Conservation (phyloP, 1,140 invertebrate species). For the Zaprionus taronus region DNA sequence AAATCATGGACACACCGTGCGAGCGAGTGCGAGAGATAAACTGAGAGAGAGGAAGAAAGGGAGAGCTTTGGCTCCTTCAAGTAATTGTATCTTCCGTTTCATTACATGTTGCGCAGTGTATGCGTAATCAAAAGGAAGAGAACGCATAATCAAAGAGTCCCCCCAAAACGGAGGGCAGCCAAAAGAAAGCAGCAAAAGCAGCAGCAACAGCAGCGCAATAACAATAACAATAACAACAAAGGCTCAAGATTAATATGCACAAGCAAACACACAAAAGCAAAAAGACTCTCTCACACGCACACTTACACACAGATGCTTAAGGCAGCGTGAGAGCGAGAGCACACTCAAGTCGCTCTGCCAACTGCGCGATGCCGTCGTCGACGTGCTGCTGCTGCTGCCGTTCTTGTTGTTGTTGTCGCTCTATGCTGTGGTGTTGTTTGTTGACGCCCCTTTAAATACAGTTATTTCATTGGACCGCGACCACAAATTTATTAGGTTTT, state of each 20-base stretch:
- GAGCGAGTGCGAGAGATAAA: background rate
- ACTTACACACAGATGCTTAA: background rate
- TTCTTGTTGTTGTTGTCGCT: conserved; percentile 85
- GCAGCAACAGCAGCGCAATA: conserved; percentile 6
- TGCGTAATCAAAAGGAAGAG: conserved; percentile 63
- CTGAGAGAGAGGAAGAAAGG: background rate
- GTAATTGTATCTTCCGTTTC: conserved; percentile 80
- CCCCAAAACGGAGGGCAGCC: conserved; percentile 2
- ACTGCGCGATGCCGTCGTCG: conserved; percentile 81
- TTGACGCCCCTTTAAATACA: conserved; percentile 84
- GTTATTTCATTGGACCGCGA: conserved; percentile 84
- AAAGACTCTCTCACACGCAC: conserved; percentile 25
- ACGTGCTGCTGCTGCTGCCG: conserved; percentile 7
- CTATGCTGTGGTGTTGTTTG: conserved; percentile 76
- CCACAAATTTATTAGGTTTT: conserved; percentile 83
- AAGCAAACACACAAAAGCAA: background rate
- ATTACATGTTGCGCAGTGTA: conserved; percentile 69
- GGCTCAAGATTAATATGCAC: conserved; percentile 49
- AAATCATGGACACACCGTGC: conserved; percentile 19
- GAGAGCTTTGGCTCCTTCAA: conserved; percentile 17
- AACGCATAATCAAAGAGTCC: conserved; percentile 37
- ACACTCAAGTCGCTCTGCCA: conserved; percentile 7
- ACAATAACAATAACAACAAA: conserved; percentile 28
- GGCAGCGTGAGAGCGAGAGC: conserved; percentile 5
- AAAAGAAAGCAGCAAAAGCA: background rate